These are phyloP conservation scores for Drosophila grimshawi DNA, from an alignment of 1,140 invertebrate genomes.

Conservation along the genomic window DNA sequence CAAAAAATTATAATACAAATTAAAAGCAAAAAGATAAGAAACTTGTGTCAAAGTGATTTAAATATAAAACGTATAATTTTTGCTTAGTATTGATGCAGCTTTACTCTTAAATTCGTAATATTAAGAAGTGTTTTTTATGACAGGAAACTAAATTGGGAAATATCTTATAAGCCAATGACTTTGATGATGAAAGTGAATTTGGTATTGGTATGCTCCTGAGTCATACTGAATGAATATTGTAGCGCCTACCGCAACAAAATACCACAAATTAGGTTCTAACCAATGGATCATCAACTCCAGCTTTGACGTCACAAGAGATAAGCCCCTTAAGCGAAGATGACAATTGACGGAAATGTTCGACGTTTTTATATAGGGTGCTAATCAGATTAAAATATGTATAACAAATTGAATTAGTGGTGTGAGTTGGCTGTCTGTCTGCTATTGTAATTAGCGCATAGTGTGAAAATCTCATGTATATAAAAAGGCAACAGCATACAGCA, in stretches of 20 bases:
- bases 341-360: slow-evolving; percentile 47
- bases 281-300: slow-evolving; percentile 3
- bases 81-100: too few relatives aligned
- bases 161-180: not conserved
- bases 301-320: slow-evolving; percentile 25
- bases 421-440: slow-evolving; percentile 31
- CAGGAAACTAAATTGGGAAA: not conserved
- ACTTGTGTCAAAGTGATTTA: too few relatives aligned
- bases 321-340: slow-evolving; percentile 5
- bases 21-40: too few relatives aligned
- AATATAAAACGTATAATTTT: too few relatives aligned
- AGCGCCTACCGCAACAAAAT: slow-evolving; percentile 60
- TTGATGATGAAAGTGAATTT: slow-evolving; percentile 2
- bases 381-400: slow-evolving; percentile 51
- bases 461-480: slow-evolving; percentile 64
- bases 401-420: slow-evolving; percentile 62
- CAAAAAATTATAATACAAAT: too few relatives aligned
- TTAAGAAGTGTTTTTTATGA: too few relatives aligned
- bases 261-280: slow-evolving; percentile 32
- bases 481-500: slow-evolving; percentile 2
- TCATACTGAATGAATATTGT: not conserved
- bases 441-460: slow-evolving; percentile 65
- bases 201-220: not conserved
- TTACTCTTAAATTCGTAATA: too few relatives aligned
- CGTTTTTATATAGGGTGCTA: slow-evolving; percentile 45